These are phyloP conservation scores for Pelusios castaneus DNA, from an alignment of 2,113 vertebrate genomes.

Conservation along the genomic window DNA sequence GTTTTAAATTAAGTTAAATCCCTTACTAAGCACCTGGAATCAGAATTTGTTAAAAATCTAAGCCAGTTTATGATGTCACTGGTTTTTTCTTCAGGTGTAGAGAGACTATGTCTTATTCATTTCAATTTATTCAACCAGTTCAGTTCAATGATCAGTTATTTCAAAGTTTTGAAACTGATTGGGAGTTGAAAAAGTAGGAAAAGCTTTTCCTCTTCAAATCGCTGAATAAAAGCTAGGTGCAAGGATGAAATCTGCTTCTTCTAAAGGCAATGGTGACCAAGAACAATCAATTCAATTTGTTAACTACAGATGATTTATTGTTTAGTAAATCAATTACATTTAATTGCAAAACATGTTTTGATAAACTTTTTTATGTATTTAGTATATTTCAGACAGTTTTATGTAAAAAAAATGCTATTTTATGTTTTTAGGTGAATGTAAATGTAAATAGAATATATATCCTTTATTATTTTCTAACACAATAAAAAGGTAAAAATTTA, in stretches of 20 bases:
- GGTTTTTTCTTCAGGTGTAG: background rate
- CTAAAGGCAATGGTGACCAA: background rate
- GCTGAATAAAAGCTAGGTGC: background rate
- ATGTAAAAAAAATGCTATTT: background rate
- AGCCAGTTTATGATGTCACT: background rate
- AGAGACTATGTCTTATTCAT: background rate
- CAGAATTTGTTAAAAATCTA: background rate
- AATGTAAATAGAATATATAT: background rate
- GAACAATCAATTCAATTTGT: background rate
- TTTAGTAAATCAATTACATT: background rate
- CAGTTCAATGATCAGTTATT: background rate
- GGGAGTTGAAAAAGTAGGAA: background rate
- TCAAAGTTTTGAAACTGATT: background rate
- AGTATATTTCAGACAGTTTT: background rate
- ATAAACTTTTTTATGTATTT: background rate
- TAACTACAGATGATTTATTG: background rate
- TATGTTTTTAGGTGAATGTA: background rate
- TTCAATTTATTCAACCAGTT: background rate
- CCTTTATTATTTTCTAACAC: background rate
- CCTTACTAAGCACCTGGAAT: background rate
- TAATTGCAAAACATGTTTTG: background rate
- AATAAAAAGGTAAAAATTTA: background rate
- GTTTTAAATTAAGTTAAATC: background rate
- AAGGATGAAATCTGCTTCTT: background rate
- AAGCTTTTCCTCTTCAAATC: background rate